phyloP scores from a whole-genome alignment of 2,797 vertebrate genomes.

The Sphenodon punctatus region DNA sequence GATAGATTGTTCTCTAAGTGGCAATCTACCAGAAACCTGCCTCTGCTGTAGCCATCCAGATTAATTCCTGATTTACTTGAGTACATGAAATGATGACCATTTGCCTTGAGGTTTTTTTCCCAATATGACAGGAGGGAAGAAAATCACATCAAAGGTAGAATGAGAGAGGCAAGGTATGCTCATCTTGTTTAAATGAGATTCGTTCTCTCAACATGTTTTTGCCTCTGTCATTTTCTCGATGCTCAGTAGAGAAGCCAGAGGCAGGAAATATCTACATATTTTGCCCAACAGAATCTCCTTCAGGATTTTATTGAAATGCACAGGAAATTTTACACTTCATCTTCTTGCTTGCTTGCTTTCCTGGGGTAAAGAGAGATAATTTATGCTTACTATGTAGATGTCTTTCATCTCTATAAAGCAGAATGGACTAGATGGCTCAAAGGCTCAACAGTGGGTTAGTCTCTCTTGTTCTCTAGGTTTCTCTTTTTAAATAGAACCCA shows the following conservation, averaged over 20 bases:
- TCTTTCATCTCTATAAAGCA: background rate
- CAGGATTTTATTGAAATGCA: background rate
- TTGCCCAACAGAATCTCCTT: background rate
- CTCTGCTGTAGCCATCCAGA: background rate
- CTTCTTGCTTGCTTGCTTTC: background rate
- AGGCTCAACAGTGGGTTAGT: too few species aligned
- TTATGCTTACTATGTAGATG: background rate
- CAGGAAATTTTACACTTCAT: background rate
- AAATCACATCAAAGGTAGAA: background rate
- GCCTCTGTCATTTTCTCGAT: background rate
- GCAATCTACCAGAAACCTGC: background rate
- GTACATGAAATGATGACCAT: background rate
- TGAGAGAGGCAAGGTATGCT: background rate
- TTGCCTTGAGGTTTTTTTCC: background rate
- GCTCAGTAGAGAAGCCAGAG: accelerated
- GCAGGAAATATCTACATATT: conserved; percentile 1
- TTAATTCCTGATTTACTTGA: background rate
- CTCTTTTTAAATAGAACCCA: too few species aligned
- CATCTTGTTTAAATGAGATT: background rate
- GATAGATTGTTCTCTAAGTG: background rate
- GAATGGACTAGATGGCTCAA: conserved; percentile 14
- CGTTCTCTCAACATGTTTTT: background rate
- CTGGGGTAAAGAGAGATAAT: background rate
- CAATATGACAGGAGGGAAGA: background rate
- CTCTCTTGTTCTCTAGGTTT: too few species aligned